These are phyloP conservation scores for Stegana nigrithorax DNA, from an alignment of 2,888 invertebrate genomes.

Conservation along the genomic window DNA sequence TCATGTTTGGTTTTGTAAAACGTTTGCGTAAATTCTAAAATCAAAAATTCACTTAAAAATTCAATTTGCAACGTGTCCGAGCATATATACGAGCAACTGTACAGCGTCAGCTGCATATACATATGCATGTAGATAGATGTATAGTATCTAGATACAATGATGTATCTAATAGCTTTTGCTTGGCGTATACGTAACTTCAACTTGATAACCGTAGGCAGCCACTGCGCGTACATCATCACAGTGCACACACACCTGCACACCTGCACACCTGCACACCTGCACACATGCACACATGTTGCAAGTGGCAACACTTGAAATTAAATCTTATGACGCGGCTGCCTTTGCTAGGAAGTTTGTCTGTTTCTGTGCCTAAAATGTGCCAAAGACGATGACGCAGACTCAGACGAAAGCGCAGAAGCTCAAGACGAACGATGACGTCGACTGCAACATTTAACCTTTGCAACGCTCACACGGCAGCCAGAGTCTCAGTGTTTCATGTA, in stretches of 20 bases:
- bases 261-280: too few species aligned
- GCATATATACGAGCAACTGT: too few species aligned
- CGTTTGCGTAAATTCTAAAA: slow-evolving; percentile 7
- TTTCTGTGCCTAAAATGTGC: background rate
- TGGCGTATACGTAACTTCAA: background rate
- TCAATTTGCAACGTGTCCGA: slow-evolving; percentile 12
- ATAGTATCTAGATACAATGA: background rate
- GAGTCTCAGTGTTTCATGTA: background rate
- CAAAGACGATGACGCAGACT: background rate
- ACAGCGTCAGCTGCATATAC: background rate
- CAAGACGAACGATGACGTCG: background rate
- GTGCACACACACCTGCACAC: too few species aligned
- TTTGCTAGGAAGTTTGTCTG: background rate
- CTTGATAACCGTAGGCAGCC: background rate
- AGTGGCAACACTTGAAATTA: background rate
- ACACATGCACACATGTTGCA: too few species aligned
- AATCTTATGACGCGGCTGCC: background rate
- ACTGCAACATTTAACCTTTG: slow-evolving; percentile 11
- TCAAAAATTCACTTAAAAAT: slow-evolving; percentile 8
- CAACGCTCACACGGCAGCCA: background rate
- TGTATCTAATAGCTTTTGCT: background rate
- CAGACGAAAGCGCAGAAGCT: background rate
- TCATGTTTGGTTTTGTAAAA: background rate
- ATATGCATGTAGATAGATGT: background rate
- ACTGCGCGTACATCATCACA: background rate